Conservation (phyloP, 2,797 vertebrate genomes). For the Sebastes itinus region DNA sequence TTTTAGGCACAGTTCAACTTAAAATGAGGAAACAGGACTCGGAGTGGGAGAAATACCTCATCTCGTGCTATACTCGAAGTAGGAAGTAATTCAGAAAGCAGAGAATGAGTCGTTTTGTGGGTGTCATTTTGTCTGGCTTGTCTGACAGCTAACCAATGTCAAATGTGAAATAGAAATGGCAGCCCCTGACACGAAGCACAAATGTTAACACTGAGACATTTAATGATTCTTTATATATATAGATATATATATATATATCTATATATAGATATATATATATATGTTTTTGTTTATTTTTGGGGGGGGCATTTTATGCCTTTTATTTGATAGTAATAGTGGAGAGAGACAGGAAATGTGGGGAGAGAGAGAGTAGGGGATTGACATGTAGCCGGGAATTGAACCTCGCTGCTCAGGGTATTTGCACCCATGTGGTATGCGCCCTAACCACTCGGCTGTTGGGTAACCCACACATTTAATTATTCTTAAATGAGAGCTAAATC, state of each 20-base stretch:
- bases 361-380: background rate
- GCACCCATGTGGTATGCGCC: too few relatives aligned
- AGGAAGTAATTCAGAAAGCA: constrained; percentile 30
- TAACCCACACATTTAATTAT: background rate
- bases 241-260: rapidly evolving
- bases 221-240: background rate
- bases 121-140: background rate
- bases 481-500: background rate
- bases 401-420: too few relatives aligned
- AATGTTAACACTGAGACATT: background rate
- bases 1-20: constrained; percentile 48
- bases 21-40: constrained; percentile 42
- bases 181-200: background rate
- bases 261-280: too few relatives aligned
- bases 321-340: background rate
- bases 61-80: constrained; percentile 64
- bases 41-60: constrained; percentile 77
- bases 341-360: too few relatives aligned
- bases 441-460: too few relatives aligned
- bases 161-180: background rate
- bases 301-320: background rate
- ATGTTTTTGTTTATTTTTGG: too few relatives aligned
- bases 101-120: background rate
- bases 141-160: background rate
- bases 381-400: background rate